A percentile compares a stretch with the other conserved stretches of the same genome.
phyloP scores from a whole-genome alignment of 1,140 invertebrate genomes.

The Drosophila sp. region DNA sequence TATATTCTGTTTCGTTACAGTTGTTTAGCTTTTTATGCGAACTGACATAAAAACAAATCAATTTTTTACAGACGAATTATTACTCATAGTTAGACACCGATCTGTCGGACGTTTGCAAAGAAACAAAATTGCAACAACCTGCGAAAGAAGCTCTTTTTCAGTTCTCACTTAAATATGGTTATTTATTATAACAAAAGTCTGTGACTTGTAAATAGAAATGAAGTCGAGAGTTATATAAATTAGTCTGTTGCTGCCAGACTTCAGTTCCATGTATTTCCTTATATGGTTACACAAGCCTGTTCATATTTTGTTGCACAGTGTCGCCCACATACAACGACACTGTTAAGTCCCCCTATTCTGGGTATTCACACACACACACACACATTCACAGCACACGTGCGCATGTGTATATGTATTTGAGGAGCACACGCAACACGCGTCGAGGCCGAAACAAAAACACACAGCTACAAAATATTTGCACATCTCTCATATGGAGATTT shows the following conservation, averaged over 20 bases:
- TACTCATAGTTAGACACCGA: constrained; percentile 12
- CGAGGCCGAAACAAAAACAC: constrained; percentile 39
- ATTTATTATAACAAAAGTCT: not conserved
- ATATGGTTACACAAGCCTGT: constrained; percentile 30
- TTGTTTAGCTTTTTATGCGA: constrained; percentile 18
- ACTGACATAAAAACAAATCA: constrained; percentile 21
- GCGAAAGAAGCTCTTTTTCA: not conserved
- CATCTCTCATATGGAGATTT: constrained; percentile 30
- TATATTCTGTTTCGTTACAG: not conserved
- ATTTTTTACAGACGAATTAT: not conserved
- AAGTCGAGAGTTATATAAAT: not conserved
- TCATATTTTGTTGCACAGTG: constrained; percentile 18
- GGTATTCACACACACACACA: constrained; percentile 1
- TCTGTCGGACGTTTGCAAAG: not conserved
- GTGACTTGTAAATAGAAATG: constrained; percentile 1
- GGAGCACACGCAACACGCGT: constrained; percentile 39
- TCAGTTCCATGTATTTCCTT: constrained; percentile 1
- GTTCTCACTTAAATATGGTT: not conserved
- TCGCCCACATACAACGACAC: constrained; percentile 22
- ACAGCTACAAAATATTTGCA: constrained; percentile 49
- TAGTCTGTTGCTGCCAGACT: not conserved
- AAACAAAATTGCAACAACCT: not conserved
- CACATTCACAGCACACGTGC: not conserved
- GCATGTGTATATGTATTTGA: not conserved
- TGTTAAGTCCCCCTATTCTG: constrained; percentile 16